These are phyloP conservation scores for Cyaniris semiargus DNA, from an alignment of 2,888 invertebrate species.

Conservation along the genomic window DNA sequence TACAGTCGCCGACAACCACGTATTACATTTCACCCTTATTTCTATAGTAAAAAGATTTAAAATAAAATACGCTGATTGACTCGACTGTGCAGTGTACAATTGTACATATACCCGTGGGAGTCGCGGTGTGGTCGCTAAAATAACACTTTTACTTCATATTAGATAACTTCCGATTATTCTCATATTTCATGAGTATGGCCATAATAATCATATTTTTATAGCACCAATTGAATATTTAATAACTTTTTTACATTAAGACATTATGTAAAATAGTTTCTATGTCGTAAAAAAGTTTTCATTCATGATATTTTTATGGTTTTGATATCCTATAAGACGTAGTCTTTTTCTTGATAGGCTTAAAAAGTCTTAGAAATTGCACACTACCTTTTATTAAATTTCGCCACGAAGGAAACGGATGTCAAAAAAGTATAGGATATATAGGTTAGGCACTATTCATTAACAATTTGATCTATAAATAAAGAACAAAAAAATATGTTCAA, in stretches of 20 bases:
- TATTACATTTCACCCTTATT: not conserved
- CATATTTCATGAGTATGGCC: not conserved
- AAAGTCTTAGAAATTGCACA: not conserved
- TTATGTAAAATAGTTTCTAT: not conserved
- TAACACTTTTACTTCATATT: slow-evolving; percentile 18
- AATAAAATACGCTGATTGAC: not conserved
- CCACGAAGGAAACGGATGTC: not conserved
- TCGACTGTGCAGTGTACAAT: not conserved
- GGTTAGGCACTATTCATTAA: too few species aligned
- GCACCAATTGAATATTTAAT: not conserved
- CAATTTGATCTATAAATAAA: too few species aligned
- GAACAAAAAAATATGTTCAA: too few species aligned
- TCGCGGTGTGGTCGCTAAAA: not conserved
- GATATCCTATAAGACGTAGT: not conserved
- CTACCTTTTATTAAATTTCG: not conserved
- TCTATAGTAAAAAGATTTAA: not conserved
- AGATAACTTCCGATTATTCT: slow-evolving; percentile 9
- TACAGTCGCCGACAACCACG: not conserved
- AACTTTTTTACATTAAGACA: not conserved
- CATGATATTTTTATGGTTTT: not conserved
- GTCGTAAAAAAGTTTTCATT: not conserved
- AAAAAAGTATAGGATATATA: too few species aligned
- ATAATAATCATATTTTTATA: not conserved
- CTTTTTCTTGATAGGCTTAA: not conserved
- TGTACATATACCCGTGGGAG: not conserved